Percentiles rank a stretch among this genome's conserved stretches.
These are phyloP conservation scores for Hemicentrotus pulcherrimus DNA, from an alignment of 35 echinoderm and acorn worm genomes.

Conservation along the genomic window DNA sequence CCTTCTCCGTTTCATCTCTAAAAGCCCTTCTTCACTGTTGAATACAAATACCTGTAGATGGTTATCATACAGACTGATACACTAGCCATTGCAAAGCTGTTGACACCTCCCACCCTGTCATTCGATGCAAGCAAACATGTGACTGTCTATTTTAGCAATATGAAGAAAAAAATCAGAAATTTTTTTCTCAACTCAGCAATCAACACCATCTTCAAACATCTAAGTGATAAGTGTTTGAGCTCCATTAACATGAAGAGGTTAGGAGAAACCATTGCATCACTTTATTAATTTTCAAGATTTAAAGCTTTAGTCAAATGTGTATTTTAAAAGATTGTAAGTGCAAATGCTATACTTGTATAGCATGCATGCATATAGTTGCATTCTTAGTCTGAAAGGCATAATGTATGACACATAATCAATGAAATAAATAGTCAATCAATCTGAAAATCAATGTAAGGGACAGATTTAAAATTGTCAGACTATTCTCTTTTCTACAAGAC, in stretches of 20 bases:
- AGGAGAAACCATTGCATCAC: background rate
- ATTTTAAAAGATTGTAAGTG: no score
- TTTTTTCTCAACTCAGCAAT: background rate
- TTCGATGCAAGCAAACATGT: background rate
- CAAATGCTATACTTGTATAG: no score
- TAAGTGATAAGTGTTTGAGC: background rate
- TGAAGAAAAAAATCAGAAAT: background rate
- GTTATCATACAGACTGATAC: background rate
- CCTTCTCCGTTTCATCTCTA: constrained; percentile 1
- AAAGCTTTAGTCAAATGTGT: background rate
- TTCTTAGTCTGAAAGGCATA: no score
- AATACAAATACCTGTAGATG: background rate
- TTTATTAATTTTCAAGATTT: background rate
- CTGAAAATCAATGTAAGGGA: no score
- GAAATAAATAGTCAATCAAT: no score
- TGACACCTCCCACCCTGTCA: background rate
- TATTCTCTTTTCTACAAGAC: no score
- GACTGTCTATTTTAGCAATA: background rate
- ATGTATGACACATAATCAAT: no score
- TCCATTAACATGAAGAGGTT: background rate
- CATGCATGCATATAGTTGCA: no score
- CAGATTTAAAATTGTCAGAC: no score
- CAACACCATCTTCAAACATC: background rate
- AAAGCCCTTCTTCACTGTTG: constrained; percentile 3
- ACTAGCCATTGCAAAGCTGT: background rate